These are phyloP conservation scores for Xylophagus ater DNA, from an alignment of 2,888 invertebrate genomes.

Conservation along the genomic window DNA sequence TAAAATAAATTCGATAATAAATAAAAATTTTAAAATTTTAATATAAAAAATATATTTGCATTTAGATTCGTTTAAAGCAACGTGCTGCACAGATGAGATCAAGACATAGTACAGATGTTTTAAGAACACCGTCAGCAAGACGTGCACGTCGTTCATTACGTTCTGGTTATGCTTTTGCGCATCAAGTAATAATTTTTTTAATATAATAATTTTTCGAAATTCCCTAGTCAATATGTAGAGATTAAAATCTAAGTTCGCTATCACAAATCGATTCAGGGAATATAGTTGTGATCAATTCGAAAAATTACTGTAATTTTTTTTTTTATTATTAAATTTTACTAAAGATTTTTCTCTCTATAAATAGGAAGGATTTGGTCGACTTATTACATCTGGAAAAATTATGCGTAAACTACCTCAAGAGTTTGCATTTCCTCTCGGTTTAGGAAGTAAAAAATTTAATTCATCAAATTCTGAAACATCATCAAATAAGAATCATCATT, in stretches of 20 bases:
- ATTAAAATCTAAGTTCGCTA: too few species aligned
- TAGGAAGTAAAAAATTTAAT: conserved; percentile 39
- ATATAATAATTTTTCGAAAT: neutral
- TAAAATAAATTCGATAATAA: conserved; percentile 14
- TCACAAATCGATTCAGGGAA: too few species aligned
- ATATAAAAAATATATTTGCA: neutral
- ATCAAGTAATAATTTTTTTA: conserved; percentile 47
- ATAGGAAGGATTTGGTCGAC: conserved; percentile 82
- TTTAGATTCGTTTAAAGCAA: conserved; percentile 72
- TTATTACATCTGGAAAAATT: conserved; percentile 95
- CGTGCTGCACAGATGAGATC: conserved; percentile 55
- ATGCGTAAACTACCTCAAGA: conserved; percentile 81
- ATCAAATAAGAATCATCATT: conserved; percentile 21
- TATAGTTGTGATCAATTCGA: too few species aligned
- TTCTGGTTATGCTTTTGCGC: conserved; percentile 97
- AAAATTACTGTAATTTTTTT: too few species aligned
- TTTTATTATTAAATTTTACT: neutral
- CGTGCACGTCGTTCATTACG: conserved; percentile 84
- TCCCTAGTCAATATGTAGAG: too few species aligned
- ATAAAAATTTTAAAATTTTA: neutral
- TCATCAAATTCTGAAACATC: conserved; percentile 21
- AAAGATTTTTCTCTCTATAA: too few species aligned
- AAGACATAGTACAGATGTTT: conserved; percentile 62
- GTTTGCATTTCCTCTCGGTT: conserved; percentile 57
- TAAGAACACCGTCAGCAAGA: conserved; percentile 77